Conservation (phyloP, 2,113 vertebrate species). For the Sula dactylatra region DNA sequence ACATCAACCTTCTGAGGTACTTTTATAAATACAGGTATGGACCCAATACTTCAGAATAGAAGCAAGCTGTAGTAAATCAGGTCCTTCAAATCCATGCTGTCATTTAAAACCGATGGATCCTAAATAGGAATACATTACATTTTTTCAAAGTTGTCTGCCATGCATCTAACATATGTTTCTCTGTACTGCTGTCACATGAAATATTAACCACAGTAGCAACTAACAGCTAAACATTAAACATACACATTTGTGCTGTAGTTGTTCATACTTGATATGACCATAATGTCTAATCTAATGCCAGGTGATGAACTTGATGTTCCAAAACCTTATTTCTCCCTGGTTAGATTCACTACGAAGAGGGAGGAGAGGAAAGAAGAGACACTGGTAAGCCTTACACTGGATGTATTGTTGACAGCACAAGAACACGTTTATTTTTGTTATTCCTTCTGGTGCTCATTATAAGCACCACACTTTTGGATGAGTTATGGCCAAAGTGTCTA, state of each 20-base stretch:
- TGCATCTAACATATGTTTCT: neutral
- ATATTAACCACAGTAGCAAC: neutral
- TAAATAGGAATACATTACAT: neutral
- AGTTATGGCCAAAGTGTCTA: neutral
- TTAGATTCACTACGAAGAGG: neutral
- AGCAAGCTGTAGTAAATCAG: neutral
- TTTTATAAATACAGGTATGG: neutral
- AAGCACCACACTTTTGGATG: neutral
- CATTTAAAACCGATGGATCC: neutral
- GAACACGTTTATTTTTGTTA: conserved; percentile 42
- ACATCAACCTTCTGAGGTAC: neutral
- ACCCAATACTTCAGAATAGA: neutral
- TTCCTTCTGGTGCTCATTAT: conserved; percentile 43
- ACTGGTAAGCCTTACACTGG: neutral
- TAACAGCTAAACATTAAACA: neutral
- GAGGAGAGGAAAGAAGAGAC: neutral
- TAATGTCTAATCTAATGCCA: neutral
- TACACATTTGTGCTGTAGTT: neutral
- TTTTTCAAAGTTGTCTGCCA: neutral
- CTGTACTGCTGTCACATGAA: neutral
- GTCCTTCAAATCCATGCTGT: neutral
- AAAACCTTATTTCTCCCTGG: neutral
- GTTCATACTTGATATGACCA: neutral
- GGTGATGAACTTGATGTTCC: neutral
- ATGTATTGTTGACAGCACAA: neutral